Base-by-base conservation (phyloP, 2,113 vertebrate species). In the Eonycteris spelaea region DNA sequence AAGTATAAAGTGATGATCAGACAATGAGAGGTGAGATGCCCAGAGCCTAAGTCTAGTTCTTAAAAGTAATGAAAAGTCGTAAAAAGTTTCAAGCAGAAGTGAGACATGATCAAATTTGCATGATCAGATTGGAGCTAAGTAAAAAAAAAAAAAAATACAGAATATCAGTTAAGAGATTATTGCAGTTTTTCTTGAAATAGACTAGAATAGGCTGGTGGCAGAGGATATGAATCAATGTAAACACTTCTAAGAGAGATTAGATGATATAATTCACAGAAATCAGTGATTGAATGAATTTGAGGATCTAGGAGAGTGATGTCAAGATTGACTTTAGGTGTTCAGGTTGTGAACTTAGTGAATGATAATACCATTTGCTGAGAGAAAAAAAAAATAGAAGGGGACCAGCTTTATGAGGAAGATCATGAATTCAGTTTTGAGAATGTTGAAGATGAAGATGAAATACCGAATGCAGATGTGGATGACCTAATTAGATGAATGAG, bases 61-160 rank as follows among this genome's bases (percentile, higher is more conserved):
- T 94, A 55, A 90, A 83, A 83, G 35, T 53, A 77, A 86, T 43
- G 24, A 48, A 4, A 86, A 87, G 33, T 85, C 70, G 83, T 94
- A 43, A 61, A 33, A 70, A 51, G 5, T 91, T 94, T 91, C 33
- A 67, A 74, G 24, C 57, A 71, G 33, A 94, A 19, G 10, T 78
- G 28, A 83, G 30, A 51, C 28, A 65, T 77, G 22, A 71, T 51
- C 67, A 80, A 85, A 53, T 89, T 63, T 91, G 19, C 65, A 61
- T 57, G 30, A 45, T 85, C 43, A 88, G 7, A 71, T 33, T 89
- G n/a, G 33, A 89, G 8, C 15, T 77, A 71, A 61, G 11, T 67
- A 57, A n/a, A 12, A 67, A 92, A 83, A 96, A 57, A n/a, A 12
- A 67, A 92, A 83, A 96, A 86, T 33, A 40, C 21, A 63, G 16